These are phyloP conservation scores for Apis florea DNA, from an alignment of 1,140 invertebrate species.

Conservation along the genomic window DNA sequence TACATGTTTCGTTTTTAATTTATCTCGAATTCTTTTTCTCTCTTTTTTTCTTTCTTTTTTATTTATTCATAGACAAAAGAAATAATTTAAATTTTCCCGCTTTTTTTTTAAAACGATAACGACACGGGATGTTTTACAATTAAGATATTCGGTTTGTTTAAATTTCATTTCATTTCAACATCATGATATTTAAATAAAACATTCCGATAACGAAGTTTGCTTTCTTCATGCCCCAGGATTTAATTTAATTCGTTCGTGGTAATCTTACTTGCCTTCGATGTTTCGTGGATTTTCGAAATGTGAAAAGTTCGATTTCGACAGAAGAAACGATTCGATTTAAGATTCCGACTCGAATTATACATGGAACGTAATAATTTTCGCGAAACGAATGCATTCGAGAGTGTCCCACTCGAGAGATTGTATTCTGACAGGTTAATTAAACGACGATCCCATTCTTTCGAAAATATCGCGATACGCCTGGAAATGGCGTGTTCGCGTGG, in stretches of 20 bases:
- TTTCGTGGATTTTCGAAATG: neutral
- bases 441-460: slow-evolving; percentile 41
- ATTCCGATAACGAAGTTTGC: slow-evolving; percentile 3
- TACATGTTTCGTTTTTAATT: neutral
- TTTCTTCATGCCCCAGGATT: neutral
- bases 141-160: neutral
- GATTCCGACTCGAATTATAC: neutral
- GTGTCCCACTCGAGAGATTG: no score
- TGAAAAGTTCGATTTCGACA: neutral
- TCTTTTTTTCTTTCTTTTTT: no score
- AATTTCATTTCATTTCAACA: neutral
- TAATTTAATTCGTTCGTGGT: slow-evolving; percentile 5
- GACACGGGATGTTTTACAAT: neutral
- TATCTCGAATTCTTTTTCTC: neutral
- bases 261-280: no score
- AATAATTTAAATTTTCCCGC: neutral
- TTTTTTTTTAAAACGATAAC: neutral
- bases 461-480: neutral
- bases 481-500: slow-evolving; percentile 37
- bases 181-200: slow-evolving; percentile 2
- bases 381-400: neutral
- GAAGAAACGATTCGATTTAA: neutral
- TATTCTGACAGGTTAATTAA: slow-evolving; percentile 57
- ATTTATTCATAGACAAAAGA: neutral
- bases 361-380: neutral